phyloP scores from a whole-genome alignment of 2,113 vertebrate species.

The Rhegmatorhina hoffmannsi region DNA sequence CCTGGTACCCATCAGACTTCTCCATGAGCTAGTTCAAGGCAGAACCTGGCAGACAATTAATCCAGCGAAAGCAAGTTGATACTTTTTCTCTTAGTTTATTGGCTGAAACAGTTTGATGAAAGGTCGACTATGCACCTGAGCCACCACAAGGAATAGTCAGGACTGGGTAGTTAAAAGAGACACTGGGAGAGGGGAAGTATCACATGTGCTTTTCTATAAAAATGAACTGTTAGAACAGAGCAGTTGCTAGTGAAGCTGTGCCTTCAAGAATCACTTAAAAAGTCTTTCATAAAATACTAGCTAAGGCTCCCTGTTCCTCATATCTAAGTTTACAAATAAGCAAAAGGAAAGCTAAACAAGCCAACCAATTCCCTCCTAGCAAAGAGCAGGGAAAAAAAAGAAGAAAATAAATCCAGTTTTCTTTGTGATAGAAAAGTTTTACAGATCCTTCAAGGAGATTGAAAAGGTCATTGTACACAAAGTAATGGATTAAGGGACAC shows the following conservation, averaged over 20 bases:
- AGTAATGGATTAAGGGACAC: not conserved
- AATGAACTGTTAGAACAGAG: not conserved
- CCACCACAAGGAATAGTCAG: not conserved
- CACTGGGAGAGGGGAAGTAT: not conserved
- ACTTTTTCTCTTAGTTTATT: not conserved
- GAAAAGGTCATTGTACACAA: not conserved
- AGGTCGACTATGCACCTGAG: not conserved
- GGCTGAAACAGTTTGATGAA: not conserved
- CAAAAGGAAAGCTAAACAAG: not conserved
- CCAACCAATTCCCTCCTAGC: not conserved
- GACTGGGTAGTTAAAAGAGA: not conserved
- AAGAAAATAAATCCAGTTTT: not conserved
- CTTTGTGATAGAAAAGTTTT: not conserved
- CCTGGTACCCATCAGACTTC: not conserved
- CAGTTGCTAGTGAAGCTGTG: not conserved
- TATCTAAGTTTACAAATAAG: not conserved
- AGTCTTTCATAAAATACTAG: not conserved
- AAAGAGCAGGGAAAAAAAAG: not conserved
- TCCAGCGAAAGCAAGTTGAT: not conserved
- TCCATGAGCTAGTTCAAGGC: not conserved
- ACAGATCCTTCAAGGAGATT: not conserved
- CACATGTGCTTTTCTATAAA: not conserved
- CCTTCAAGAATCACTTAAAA: not conserved
- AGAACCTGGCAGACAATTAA: not conserved
- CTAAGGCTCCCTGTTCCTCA: not conserved